Percentiles rank a stretch among this genome's conserved stretches.
These are phyloP conservation scores for Sesia apiformis DNA, from an alignment of 2,888 invertebrate species.

Conservation along the genomic window DNA sequence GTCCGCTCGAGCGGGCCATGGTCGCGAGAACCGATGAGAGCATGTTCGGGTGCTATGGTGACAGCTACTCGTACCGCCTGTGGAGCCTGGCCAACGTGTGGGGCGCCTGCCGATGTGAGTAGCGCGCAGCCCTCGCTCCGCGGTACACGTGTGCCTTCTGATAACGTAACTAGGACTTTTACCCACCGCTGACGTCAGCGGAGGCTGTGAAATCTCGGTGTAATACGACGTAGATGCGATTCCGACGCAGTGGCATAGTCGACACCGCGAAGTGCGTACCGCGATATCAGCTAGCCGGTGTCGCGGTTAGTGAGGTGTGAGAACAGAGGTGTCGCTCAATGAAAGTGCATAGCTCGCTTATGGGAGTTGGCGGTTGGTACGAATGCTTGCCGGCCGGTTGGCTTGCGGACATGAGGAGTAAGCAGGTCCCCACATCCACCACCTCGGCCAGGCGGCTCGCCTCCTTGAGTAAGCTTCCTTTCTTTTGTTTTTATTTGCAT, in stretches of 20 bases:
- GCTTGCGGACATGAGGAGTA: constrained; percentile 72
- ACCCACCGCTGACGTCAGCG: constrained; percentile 39
- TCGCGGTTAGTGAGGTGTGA: constrained; percentile 16
- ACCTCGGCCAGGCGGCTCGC: constrained; percentile 72
- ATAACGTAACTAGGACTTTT: constrained; percentile 27
- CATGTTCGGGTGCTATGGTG: constrained; percentile 83
- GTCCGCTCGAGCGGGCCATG: constrained; percentile 79
- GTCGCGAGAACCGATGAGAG: constrained; percentile 87
- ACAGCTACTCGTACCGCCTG: constrained; percentile 84
- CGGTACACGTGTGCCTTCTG: background rate
- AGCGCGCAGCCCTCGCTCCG: constrained; percentile 32
- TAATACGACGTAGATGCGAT: constrained; percentile 38
- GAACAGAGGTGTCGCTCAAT: constrained; percentile 51
- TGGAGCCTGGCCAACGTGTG: constrained; percentile 85
- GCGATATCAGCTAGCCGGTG: constrained; percentile 12
- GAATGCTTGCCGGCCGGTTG: constrained; percentile 67
- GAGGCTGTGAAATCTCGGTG: constrained; percentile 45
- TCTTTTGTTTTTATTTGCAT: constrained; percentile 64
- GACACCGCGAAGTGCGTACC: constrained; percentile 29
- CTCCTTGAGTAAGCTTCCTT: constrained; percentile 71
- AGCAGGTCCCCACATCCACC: constrained; percentile 70
- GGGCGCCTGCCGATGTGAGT: constrained; percentile 85
- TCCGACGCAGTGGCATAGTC: constrained; percentile 14
- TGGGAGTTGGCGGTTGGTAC: constrained; percentile 71
- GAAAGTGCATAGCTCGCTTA: constrained; percentile 69